Conservation (phyloP, 2,888 invertebrate genomes). For the Rugalucina vietnamica region DNA sequence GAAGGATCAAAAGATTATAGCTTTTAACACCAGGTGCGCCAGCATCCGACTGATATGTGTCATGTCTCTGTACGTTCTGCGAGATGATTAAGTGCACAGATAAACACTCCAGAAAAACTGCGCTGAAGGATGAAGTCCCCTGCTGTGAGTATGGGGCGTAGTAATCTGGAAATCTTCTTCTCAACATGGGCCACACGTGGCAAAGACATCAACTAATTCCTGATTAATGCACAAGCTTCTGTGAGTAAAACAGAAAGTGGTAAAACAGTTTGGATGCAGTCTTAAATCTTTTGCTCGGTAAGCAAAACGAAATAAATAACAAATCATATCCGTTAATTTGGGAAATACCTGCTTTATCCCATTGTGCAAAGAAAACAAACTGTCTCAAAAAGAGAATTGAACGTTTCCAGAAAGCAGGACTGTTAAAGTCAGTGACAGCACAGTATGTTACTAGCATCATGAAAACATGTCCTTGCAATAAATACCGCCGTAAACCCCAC, state of each 20-base stretch:
- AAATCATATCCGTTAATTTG: too few species aligned
- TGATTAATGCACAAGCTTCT: neutral
- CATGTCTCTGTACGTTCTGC: constrained; percentile 1
- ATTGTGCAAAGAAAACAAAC: too few species aligned
- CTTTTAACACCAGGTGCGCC: constrained; percentile 1
- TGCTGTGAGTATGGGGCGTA: neutral
- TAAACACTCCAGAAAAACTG: constrained; percentile 8
- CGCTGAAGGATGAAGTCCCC: constrained; percentile 11
- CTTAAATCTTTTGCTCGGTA: neutral
- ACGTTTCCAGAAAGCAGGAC: too few species aligned
- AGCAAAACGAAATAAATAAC: neutral
- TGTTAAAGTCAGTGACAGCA: too few species aligned
- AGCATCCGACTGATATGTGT: neutral
- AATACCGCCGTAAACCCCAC: too few species aligned
- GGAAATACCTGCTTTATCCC: too few species aligned
- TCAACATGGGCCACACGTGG: constrained; percentile 16
- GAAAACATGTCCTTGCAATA: too few species aligned
- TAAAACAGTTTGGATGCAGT: neutral
- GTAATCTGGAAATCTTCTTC: constrained; percentile 10
- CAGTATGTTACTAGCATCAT: too few species aligned
- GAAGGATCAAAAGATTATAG: neutral
- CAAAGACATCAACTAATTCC: neutral
- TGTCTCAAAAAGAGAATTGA: too few species aligned
- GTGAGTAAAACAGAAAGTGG: constrained; percentile 2
- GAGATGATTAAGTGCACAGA: constrained; percentile 16